These are phyloP conservation scores for Trilocha varians DNA, from an alignment of 2,888 invertebrate genomes.

Conservation along the genomic window DNA sequence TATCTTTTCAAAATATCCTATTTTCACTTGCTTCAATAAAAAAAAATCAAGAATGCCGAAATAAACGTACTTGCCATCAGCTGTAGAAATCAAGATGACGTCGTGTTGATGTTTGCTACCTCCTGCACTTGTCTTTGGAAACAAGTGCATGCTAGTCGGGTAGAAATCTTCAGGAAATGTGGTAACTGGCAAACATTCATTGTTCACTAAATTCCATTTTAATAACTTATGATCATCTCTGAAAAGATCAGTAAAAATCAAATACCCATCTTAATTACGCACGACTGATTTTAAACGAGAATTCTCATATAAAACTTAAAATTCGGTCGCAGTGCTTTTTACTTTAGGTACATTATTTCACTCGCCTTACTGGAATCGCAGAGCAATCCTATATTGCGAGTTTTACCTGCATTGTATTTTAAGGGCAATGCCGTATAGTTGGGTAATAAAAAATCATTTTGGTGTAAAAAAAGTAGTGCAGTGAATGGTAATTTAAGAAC, in stretches of 20 bases:
- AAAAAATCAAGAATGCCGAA: neutral
- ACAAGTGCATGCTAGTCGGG: constrained; percentile 93
- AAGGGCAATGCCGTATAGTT: too few species aligned
- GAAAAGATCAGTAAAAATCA: constrained; percentile 12
- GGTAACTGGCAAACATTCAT: constrained; percentile 82
- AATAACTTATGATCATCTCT: constrained; percentile 95
- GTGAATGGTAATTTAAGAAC: too few species aligned
- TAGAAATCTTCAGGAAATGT: constrained; percentile 87
- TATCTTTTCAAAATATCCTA: too few species aligned
- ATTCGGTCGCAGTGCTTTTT: neutral
- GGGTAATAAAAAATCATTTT: too few species aligned
- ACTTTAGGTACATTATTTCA: neutral
- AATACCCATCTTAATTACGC: too few species aligned
- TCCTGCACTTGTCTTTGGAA: constrained; percentile 77
- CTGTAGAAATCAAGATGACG: constrained; percentile 87
- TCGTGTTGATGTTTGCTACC: constrained; percentile 79
- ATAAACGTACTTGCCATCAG: constrained; percentile 80
- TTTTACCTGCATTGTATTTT: too few species aligned
- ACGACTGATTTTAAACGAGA: too few species aligned
- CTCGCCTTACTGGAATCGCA: too few species aligned
- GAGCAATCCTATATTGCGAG: too few species aligned
- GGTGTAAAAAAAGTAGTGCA: too few species aligned
- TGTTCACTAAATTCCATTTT: constrained; percentile 89
- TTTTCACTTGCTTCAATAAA: neutral
- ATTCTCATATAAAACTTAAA: too few species aligned